phyloP scores from a whole-genome alignment of 2,888 invertebrate species.

The Athetis lepigone region DNA sequence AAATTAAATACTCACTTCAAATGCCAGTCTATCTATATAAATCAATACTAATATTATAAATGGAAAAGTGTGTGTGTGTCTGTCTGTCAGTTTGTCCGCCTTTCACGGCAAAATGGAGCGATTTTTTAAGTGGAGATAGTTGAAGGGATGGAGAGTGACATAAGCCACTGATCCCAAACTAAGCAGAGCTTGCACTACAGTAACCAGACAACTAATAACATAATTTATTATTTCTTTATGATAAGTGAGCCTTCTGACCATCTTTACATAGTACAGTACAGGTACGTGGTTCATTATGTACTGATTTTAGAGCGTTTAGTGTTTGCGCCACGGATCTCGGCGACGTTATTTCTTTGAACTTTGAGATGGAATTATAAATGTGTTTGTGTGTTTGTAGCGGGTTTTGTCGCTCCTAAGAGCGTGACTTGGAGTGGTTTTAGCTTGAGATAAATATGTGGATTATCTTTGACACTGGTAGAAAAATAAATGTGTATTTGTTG shows the following conservation, averaged over 20 bases:
- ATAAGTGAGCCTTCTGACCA: conserved; percentile 34
- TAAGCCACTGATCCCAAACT: too few relatives aligned
- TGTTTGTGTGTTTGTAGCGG: conserved; percentile 41
- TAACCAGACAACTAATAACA: too few relatives aligned
- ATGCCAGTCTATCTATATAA: too few relatives aligned
- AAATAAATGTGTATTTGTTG: neutral
- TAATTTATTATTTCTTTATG: too few relatives aligned
- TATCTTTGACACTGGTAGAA: neutral
- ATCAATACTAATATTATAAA: too few relatives aligned
- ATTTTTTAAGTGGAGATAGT: too few relatives aligned
- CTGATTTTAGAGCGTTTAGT: conserved; percentile 84
- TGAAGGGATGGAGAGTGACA: too few relatives aligned
- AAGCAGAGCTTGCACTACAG: too few relatives aligned
- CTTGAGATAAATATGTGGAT: conserved; percentile 14
- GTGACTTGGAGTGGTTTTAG: conserved; percentile 21
- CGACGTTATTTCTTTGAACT: conserved; percentile 56
- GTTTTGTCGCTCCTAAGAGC: conserved; percentile 22
- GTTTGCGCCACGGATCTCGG: conserved; percentile 59
- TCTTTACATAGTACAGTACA: conserved; percentile 57
- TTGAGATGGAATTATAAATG: conserved; percentile 56
- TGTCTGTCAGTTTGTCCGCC: too few relatives aligned
- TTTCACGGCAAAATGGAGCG: too few relatives aligned
- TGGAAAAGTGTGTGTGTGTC: too few relatives aligned
- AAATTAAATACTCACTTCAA: too few relatives aligned
- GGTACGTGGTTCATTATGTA: conserved; percentile 84